Evolutionary conservation across 2,888 invertebrate species (phyloP).

Genomic region (Drosophila greeni): DNA sequence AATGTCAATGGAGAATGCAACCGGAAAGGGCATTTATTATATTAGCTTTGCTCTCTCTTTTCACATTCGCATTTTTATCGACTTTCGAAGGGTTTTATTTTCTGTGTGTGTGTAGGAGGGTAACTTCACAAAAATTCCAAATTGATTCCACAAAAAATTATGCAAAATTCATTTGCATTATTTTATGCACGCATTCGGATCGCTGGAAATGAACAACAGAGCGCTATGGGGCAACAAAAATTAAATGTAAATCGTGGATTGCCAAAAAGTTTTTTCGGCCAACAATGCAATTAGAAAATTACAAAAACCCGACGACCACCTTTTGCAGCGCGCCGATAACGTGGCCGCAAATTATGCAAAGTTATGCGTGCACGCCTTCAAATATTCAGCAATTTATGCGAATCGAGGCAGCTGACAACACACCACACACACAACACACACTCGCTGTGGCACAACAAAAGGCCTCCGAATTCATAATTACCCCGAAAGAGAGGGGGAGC

Average conservation of each 20-base stretch:
- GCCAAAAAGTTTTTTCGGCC: slow-evolving; percentile 37
- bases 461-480: slow-evolving; percentile 66
- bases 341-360: slow-evolving; percentile 65
- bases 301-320: slow-evolving; percentile 28
- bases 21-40: slow-evolving; percentile 20
- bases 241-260: slow-evolving; percentile 53
- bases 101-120: not conserved
- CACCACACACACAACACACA: not conserved
- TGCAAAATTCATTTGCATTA: slow-evolving; percentile 45
- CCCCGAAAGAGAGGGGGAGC: slow-evolving; percentile 46
- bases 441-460: slow-evolving; percentile 17
- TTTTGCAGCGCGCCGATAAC: slow-evolving; percentile 50
- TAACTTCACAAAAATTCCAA: too few relatives aligned
- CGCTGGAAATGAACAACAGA: not conserved
- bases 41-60: slow-evolving; percentile 10
- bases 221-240: slow-evolving; percentile 19
- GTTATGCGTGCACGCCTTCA: slow-evolving; percentile 62
- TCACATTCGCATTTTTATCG: not conserved
- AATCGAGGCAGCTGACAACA: slow-evolving; percentile 61
- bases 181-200: slow-evolving; percentile 37
- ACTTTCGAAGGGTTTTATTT: not conserved
- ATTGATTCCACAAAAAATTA: not conserved
- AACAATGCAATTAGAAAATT: slow-evolving; percentile 64
- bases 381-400: slow-evolving; percentile 71
- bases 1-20: slow-evolving; percentile 28